Evolutionary conservation across 2,113 vertebrate species (phyloP).

Genomic region (Ptilonorhynchus violaceus): DNA sequence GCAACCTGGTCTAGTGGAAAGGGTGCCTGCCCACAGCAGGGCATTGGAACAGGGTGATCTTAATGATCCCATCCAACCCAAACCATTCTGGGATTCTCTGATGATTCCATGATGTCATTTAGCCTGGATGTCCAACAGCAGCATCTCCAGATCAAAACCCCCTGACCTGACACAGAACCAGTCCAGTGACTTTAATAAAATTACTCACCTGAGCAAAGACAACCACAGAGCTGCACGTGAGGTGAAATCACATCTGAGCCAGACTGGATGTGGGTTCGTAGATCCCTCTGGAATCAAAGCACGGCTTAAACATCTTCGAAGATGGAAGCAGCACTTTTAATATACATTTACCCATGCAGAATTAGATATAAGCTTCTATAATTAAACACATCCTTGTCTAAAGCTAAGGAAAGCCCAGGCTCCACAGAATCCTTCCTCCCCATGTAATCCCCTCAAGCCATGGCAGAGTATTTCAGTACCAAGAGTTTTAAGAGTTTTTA

Average conservation of each 20-base stretch:
- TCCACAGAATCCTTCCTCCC: not conserved
- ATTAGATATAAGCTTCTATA: not conserved
- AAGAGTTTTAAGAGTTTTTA: not conserved
- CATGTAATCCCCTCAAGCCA: not conserved
- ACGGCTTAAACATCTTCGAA: not conserved
- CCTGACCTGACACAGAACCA: not conserved
- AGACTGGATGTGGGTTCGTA: accelerated
- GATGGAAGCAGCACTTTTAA: not conserved
- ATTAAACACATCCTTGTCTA: not conserved
- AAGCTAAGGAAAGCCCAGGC: not conserved
- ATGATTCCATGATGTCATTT: not conserved
- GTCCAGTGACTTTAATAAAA: not conserved
- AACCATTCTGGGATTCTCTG: not conserved
- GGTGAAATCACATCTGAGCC: not conserved
- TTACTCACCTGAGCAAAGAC: not conserved
- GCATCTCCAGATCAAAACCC: not conserved
- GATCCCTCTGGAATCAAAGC: not conserved
- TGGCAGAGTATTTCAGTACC: not conserved
- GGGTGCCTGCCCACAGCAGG: not conserved
- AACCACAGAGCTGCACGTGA: not conserved
- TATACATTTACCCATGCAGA: not conserved
- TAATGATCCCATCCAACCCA: no score
- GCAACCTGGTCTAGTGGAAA: not conserved
- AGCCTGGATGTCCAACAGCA: not conserved
- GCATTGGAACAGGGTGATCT: not conserved